These are phyloP conservation scores for Corynorhinus townsendii DNA, from an alignment of 2,113 vertebrate species.

Conservation along the genomic window DNA sequence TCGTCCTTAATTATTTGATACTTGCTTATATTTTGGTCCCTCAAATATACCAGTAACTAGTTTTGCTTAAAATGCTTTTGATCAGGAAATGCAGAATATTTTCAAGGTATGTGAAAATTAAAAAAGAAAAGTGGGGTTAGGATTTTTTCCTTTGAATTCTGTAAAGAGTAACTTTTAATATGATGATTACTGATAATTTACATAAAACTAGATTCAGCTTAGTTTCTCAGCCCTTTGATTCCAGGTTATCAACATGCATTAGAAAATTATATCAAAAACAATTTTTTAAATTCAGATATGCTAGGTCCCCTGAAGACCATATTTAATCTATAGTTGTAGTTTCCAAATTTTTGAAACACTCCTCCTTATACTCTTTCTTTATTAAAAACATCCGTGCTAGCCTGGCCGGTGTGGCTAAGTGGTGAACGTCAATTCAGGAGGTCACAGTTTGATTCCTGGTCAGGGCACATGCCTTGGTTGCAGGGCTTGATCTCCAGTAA, in stretches of 20 bases:
- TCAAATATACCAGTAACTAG: background rate
- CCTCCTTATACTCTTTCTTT: background rate
- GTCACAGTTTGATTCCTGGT: too few relatives aligned
- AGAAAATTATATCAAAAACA: background rate
- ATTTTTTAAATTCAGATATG: background rate
- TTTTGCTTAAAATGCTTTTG: background rate
- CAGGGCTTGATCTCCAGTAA: too few relatives aligned
- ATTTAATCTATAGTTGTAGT: background rate
- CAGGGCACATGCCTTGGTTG: too few relatives aligned
- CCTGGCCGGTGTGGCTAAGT: too few relatives aligned
- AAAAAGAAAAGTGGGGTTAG: background rate
- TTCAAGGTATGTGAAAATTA: background rate
- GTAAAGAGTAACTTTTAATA: background rate
- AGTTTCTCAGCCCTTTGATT: background rate
- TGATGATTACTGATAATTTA: background rate
- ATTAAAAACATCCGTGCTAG: background rate
- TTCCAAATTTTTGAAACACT: background rate
- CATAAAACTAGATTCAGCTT: background rate
- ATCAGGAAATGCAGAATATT: background rate
- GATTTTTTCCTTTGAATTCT: background rate
- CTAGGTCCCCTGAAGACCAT: background rate
- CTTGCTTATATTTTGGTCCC: background rate
- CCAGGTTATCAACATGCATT: background rate
- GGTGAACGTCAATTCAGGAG: too few relatives aligned
- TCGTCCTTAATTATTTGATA: background rate